Base-by-base conservation (phyloP, 2,113 vertebrate species). In the Macrotus californicus region DNA sequence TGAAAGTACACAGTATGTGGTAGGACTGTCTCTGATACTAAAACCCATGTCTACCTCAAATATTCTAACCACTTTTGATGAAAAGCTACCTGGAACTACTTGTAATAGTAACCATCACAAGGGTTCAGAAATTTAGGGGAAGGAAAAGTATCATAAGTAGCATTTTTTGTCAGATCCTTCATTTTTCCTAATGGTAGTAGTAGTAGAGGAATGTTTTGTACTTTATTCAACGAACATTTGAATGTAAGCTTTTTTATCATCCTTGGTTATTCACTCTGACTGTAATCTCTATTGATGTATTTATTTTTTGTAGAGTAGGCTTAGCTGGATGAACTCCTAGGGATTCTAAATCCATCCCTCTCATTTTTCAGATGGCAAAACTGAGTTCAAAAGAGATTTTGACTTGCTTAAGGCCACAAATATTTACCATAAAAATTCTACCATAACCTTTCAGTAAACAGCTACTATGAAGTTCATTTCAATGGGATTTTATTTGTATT, bases 401-500 rank as follows among this genome's bases (percentile, higher is more conserved):
- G 64, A 91, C 43, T 85, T 95, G 70, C 39, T 85, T 70, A 69
- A 80, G 56, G 22, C 87, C 43, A 50, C 66, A 88, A 31, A 76
- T 85, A 89, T 67, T 91, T 91, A 91, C 13, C n/a, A 79, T 92
- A 56, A 79, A 86, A 66, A 39, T 43, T 72, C 2, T 66, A 4
- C 79, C 16, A 21, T 34, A 86, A 19, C 19, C 54, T 93, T 77
- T 66, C 41, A 56, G 5, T 67, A 16, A 83, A 79, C 6, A 7
- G 29, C 34, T 48, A 19, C 15, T 84, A 48, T 54, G 34, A 66
- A 91, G 46, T 89, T 94, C 26, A 80, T 87, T 93, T 91, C 89
- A 88, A 59, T 39, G 90, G 18, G 48, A 81, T 94, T 93, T 97
- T 83, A 93, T 67, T 91, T 89, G 52, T 56, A 54, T 85, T 94